Evolutionary conservation across 2,888 invertebrate genomes (phyloP).

Genomic region (Barypeithes pellucidus): DNA sequence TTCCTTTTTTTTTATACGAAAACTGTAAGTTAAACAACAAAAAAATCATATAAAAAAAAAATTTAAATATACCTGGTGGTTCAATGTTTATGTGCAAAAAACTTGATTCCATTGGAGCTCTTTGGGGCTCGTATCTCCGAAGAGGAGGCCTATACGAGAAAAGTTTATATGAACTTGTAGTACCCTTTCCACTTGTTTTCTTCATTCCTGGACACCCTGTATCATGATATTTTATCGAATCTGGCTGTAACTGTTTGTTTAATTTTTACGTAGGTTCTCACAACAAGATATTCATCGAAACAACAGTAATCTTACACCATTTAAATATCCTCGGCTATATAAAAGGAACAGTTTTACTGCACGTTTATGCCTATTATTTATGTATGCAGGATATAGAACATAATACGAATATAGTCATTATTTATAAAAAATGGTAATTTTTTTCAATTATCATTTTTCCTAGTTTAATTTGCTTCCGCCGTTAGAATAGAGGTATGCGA

Average conservation of each 20-base stretch:
- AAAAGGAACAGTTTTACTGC: neutral
- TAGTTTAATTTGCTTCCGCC: neutral
- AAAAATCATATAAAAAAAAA: too few species aligned
- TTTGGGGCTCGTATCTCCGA: too few species aligned
- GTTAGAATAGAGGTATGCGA: slow-evolving; percentile 2
- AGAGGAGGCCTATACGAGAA: too few species aligned
- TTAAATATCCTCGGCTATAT: neutral
- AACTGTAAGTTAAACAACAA: too few species aligned
- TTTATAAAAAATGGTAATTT: slow-evolving; percentile 15
- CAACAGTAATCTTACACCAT: neutral
- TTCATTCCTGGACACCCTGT: too few species aligned
- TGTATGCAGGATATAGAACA: neutral
- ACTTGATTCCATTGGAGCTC: too few species aligned
- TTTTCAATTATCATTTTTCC: slow-evolving; percentile 7
- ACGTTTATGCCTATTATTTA: neutral
- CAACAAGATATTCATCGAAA: neutral
- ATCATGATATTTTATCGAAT: too few species aligned
- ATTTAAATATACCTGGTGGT: too few species aligned
- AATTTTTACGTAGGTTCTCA: neutral
- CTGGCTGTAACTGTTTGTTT: neutral
- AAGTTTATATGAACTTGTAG: too few species aligned
- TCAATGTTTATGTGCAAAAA: too few species aligned
- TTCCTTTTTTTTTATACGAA: too few species aligned
- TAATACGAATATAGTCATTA: slow-evolving; percentile 2
- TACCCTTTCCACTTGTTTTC: too few species aligned